Percentiles rank a stretch among this genome's conserved stretches.
Conservation (phyloP, 2,113 vertebrate species). For the Nibea coibor region DNA sequence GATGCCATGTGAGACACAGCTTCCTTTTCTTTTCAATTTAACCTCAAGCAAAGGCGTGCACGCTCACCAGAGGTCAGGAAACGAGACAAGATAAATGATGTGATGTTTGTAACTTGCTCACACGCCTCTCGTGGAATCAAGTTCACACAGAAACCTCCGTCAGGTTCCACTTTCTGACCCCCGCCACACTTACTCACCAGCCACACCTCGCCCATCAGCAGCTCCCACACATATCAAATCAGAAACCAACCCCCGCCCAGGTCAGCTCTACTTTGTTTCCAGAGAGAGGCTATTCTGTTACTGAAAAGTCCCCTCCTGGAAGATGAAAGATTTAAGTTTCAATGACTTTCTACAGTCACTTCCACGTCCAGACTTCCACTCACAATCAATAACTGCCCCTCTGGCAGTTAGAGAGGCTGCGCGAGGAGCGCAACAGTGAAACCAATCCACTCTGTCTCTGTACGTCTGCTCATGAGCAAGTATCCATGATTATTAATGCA, state of each 20-base stretch:
- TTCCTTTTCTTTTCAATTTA: constrained; percentile 30
- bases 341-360: background rate
- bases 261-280: constrained; percentile 28
- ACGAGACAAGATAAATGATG: constrained; percentile 37
- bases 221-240: constrained; percentile 78
- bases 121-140: constrained; percentile 40
- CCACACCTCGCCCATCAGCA: constrained; percentile 69
- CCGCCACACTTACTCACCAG: constrained; percentile 27
- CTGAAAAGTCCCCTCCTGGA: constrained; percentile 59
- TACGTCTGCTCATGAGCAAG: constrained; percentile 15
- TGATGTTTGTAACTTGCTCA: constrained; percentile 40
- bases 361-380: background rate
- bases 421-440: constrained; percentile 28
- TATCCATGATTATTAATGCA: constrained; percentile 30
- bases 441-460: constrained; percentile 31
- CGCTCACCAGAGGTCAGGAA: constrained; percentile 10
- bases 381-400: constrained; percentile 2
- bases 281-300: constrained; percentile 61
- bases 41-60: constrained; percentile 57
- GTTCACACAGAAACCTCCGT: constrained; percentile 59
- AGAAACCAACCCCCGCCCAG: constrained; percentile 27
- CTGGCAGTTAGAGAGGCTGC: background rate
- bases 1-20: constrained; percentile 16
- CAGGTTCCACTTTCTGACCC: constrained; percentile 50
- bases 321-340: constrained; percentile 27